These are phyloP conservation scores for Trachelus troglodyta DNA, from an alignment of 2,888 invertebrate species.

Conservation along the genomic window DNA sequence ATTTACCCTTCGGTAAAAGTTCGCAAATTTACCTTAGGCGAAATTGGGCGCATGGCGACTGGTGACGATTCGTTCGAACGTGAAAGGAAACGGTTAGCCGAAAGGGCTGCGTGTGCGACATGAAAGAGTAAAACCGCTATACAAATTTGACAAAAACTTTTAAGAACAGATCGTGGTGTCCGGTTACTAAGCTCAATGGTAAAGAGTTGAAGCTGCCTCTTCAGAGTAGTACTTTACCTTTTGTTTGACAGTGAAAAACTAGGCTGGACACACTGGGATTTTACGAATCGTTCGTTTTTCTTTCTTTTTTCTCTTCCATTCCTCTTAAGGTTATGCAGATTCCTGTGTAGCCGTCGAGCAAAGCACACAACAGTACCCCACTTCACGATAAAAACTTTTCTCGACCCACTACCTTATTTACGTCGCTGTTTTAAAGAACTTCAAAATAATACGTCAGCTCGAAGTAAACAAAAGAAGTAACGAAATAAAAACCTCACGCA, in stretches of 20 bases:
- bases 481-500: not conserved
- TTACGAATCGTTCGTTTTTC: not conserved
- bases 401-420: not conserved
- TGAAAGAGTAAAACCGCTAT: slow-evolving; percentile 36
- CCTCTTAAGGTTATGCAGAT: not conserved
- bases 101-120: slow-evolving; percentile 19
- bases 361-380: not conserved
- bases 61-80: not conserved
- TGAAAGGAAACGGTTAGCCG: slow-evolving; percentile 3
- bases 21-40: slow-evolving; percentile 1
- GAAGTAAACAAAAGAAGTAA: not conserved
- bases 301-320: not conserved
- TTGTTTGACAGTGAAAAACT: slow-evolving; percentile 5
- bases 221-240: slow-evolving; percentile 1
- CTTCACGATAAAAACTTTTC: not conserved
- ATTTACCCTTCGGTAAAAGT: not conserved
- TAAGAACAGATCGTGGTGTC: slow-evolving; percentile 40
- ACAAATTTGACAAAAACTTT: slow-evolving; percentile 43
- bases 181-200: slow-evolving; percentile 58
- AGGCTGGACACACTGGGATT: not conserved
- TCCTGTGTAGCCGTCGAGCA: not conserved
- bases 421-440: not conserved
- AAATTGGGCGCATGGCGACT: slow-evolving; percentile 3
- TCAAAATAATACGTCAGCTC: not conserved
- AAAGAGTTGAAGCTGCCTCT: slow-evolving; percentile 53